Conservation (phyloP, 2,113 vertebrate genomes). For the Chloropsis cyanopogon region DNA sequence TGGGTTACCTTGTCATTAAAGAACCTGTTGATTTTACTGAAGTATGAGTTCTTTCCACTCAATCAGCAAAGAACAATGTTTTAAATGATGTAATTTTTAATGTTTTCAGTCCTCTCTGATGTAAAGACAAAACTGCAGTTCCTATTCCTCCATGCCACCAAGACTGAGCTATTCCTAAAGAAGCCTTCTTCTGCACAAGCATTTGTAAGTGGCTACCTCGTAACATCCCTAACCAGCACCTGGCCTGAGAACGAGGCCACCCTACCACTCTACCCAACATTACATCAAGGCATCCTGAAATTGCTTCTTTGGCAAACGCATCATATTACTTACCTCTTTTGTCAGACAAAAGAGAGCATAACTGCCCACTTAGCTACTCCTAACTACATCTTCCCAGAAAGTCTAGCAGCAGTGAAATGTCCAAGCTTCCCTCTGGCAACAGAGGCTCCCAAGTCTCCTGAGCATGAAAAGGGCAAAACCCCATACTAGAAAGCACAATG, state of each 20-base stretch:
- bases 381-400: neutral
- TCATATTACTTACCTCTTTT: neutral
- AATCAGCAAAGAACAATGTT: neutral
- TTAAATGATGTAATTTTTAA: neutral
- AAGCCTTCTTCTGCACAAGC: neutral
- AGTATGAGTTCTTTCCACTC: neutral
- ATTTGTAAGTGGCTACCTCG: neutral
- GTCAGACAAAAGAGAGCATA: neutral
- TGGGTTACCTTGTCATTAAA: neutral
- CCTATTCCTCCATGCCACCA: neutral
- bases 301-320: neutral
- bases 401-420: neutral
- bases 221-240: neutral
- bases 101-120: neutral
- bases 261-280: neutral
- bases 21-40: neutral
- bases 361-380: neutral
- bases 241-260: neutral
- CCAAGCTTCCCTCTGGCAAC: neutral
- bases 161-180: neutral
- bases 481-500: neutral
- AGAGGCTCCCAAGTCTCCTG: neutral
- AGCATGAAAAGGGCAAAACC: neutral
- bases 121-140: neutral
- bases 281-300: neutral